Base-by-base conservation (phyloP, 1,140 invertebrate species). In the Wasmannia auropunctata region DNA sequence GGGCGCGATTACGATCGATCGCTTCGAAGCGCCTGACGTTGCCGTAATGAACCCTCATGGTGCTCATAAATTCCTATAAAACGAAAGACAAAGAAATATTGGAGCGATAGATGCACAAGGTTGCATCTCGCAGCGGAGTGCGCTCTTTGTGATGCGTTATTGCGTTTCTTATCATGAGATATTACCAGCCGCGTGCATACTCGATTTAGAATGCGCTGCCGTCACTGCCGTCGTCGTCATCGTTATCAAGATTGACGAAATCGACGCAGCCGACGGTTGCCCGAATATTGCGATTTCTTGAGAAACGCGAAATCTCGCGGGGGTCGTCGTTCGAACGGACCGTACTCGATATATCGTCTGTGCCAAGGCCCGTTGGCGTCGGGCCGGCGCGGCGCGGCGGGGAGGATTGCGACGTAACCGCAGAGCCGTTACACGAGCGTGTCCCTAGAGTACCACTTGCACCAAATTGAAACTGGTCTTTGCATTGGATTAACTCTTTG, bases 401-500 rank as follows among this genome's bases (percentile, higher is more conserved):
- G 69, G 40, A 70, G 51, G 31, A 75, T 49, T 65, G 69, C 72
- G 88, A 80, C 69, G 87, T 85, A 92, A 86, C 87, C 91, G 83
- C 87, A 91, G 83, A 81, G 75, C 85, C 89, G 85, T 89, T 90
- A 86, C 85, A 86, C 81, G 62, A 85, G 62, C 67, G 54, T 62
- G 70, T 93, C 93, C 92, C 93, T 51, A 25, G 92, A 86, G 93
- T 83, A 75, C 91, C 84, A 92, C 93, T 91, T 70, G 86, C 87
- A 83, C 89, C 90, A 93, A 94, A 94, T 94, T 93, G 93, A 93
- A 94, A 94, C 92, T 93, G 87, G 90, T 89, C 92, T 92, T 93
- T 92, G 92, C 93, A 92, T 92, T 63, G 90, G 92, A 93, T 93
- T 93, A 93, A 92, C 91, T 93, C 91, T 92, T 92, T 92, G 88